Base-by-base conservation (phyloP, 2,888 invertebrate species). In the Catocala fraxini region DNA sequence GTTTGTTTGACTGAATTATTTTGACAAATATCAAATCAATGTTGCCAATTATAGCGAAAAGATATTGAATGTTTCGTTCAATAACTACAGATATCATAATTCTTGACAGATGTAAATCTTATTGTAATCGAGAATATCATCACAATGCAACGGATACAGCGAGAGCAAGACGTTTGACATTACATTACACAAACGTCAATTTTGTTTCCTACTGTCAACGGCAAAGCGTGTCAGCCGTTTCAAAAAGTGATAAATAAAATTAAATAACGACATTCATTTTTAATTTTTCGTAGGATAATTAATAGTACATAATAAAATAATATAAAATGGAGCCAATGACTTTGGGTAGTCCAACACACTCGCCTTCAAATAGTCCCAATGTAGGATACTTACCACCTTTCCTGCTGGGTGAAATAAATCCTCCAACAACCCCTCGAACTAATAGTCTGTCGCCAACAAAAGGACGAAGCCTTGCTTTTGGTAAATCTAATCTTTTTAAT, bases 291-390 rank as follows among this genome's bases (percentile, higher is more conserved):
- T 6, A 53, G 5, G 9, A 25, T 13, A 49, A 33, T 42, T 42
- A 11, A 25, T 25, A 39, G 42, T 7, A n/a, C 10, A 11, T 10
- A 42, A 48, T 45, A 47, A 47, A 49, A 60, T 39, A 7, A 5
- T n/a, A 10, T 59, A 87, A 89, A 87, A 97, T 97, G 97, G 97
- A 97, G 87, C 97, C 97, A 54, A 98, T 98, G 97, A 95, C 96
- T 57, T 90, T 98, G 73, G 97, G 97, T 67, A 97, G 97, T 86
- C 96, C 97, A 1, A 95, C 96, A 55, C 96, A 96, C 77, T 96
- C 96, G 71, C 96, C 97, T 34, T 95, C 96, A 13, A 95, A 96
- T 33, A 95, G 95, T 70, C 93, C 95, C 43, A 95, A 95, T 79
- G 96, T 96, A 42, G 96, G 96, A 51, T 97, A 96, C 90, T 93